phyloP scores from a whole-genome alignment of 2,888 invertebrate species.

The Protonemura montana region DNA sequence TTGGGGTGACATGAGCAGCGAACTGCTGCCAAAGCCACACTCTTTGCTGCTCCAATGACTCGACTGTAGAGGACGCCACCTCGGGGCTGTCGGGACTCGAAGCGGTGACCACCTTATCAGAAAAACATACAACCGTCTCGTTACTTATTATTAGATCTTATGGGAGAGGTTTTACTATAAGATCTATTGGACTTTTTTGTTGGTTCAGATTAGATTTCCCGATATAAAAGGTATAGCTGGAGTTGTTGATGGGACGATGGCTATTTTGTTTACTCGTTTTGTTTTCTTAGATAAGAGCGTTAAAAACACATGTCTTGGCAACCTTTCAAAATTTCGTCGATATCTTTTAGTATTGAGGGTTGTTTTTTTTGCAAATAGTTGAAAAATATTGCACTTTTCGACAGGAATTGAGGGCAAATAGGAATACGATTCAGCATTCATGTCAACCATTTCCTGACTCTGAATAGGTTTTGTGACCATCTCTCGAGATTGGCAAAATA shows the following conservation, averaged over 20 bases:
- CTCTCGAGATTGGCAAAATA: too few species aligned
- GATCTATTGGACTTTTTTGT: too few species aligned
- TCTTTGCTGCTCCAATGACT: constrained; percentile 75
- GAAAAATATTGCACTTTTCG: neutral
- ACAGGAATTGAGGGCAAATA: neutral
- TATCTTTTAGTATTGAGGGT: neutral
- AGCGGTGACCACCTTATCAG: constrained; percentile 31
- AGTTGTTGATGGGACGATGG: too few species aligned
- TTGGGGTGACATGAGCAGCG: constrained; percentile 85
- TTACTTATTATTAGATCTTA: neutral
- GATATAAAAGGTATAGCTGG: too few species aligned
- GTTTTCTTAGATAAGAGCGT: neutral
- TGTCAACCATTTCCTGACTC: neutral
- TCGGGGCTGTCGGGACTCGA: constrained; percentile 55
- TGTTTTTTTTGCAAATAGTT: neutral
- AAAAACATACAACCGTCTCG: neutral
- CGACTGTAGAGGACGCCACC: constrained; percentile 68
- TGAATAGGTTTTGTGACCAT: too few species aligned
- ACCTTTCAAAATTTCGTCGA: neutral
- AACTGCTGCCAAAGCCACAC: constrained; percentile 90
- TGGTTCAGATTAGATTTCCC: too few species aligned
- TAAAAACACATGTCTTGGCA: neutral
- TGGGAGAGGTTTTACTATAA: neutral
- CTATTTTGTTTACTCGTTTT: neutral
- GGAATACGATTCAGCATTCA: neutral